phyloP scores from a whole-genome alignment of 2,888 invertebrate species.

The Iphiclides podalirius region DNA sequence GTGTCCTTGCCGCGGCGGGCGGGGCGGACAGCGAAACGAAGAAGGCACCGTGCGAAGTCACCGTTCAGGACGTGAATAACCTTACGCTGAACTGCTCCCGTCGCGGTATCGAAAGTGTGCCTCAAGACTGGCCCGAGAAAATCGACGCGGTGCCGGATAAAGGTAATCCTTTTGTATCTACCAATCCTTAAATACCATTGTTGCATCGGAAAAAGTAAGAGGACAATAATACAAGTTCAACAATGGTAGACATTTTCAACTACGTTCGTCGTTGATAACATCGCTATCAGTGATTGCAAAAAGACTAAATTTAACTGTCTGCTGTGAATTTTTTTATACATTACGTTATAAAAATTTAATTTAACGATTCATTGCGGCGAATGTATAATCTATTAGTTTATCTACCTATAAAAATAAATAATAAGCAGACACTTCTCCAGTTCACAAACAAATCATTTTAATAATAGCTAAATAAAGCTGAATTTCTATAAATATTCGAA shows the following conservation, averaged over 20 bases:
- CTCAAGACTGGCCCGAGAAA: slow-evolving; percentile 56
- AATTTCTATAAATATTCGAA: too few species aligned
- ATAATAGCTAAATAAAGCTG: too few species aligned
- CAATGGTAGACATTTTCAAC: neutral
- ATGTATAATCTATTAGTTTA: too few species aligned
- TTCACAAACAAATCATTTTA: too few species aligned
- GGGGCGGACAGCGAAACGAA: slow-evolving; percentile 42
- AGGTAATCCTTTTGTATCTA: slow-evolving; percentile 44
- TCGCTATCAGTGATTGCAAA: neutral
- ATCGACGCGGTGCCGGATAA: slow-evolving; percentile 49
- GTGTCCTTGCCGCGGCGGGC: slow-evolving; percentile 56
- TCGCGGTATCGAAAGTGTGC: slow-evolving; percentile 52
- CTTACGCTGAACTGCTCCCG: slow-evolving; percentile 67
- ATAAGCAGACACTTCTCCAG: too few species aligned
- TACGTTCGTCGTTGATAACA: neutral
- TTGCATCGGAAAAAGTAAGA: neutral
- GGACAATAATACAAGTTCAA: neutral
- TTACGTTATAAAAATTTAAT: too few species aligned
- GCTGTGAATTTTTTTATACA: too few species aligned
- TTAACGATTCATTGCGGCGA: too few species aligned
- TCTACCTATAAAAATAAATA: too few species aligned
- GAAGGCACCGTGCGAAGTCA: slow-evolving; percentile 54
- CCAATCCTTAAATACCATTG: neutral
- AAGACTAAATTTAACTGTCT: too few species aligned
- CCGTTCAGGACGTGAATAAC: slow-evolving; percentile 52